Evolutionary conservation across 1,140 invertebrate species (phyloP).

Genomic region (Galendromus occidentalis): DNA sequence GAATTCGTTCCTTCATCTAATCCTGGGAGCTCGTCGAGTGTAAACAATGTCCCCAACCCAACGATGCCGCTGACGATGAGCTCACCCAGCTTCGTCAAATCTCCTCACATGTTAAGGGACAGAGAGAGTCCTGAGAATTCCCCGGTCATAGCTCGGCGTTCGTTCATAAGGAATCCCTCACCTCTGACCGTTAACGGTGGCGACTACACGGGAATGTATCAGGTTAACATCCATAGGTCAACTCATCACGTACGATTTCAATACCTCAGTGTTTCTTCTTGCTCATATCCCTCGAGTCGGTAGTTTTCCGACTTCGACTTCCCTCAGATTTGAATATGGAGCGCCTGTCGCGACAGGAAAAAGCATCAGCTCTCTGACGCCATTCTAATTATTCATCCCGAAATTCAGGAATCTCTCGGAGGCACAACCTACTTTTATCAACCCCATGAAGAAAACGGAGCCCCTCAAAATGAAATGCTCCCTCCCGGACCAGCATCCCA

Average conservation of each 20-base stretch:
- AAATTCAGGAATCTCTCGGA: slow-evolving; percentile 58
- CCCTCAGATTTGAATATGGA: too few relatives aligned
- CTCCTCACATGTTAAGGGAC: background rate
- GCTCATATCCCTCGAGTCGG: background rate
- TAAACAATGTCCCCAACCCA: background rate
- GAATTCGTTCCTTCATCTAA: background rate
- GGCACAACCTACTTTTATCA: slow-evolving; percentile 82
- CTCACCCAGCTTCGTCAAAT: background rate
- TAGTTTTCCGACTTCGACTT: background rate
- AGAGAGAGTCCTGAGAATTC: slow-evolving; percentile 7
- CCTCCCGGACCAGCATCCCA: slow-evolving; percentile 14
- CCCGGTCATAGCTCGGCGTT: background rate
- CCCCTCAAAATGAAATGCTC: slow-evolving; percentile 21
- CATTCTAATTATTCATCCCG: too few relatives aligned
- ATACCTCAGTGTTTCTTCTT: too few relatives aligned
- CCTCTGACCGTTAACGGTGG: slow-evolving; percentile 4
- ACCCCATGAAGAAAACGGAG: slow-evolving; percentile 30
- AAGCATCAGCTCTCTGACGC: too few relatives aligned
- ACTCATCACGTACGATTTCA: too few relatives aligned
- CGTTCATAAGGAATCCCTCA: background rate
- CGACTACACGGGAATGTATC: slow-evolving; percentile 11
- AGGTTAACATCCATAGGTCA: background rate
- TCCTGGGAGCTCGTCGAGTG: background rate
- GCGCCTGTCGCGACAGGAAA: too few relatives aligned
- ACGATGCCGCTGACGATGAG: background rate